These are phyloP conservation scores for Cyaniris semiargus DNA, from an alignment of 2,888 invertebrate species.

Conservation along the genomic window DNA sequence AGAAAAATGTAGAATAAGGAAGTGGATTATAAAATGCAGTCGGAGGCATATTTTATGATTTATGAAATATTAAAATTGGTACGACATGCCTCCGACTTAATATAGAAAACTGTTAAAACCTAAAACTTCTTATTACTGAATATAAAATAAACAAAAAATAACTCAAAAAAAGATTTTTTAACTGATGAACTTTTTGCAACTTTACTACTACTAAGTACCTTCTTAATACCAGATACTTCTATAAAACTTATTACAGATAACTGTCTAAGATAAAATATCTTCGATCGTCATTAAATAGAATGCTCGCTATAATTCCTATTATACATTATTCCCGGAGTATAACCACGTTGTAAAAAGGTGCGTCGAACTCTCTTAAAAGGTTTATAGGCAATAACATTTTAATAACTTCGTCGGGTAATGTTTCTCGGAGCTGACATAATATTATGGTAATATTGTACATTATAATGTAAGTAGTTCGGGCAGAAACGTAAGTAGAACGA, in stretches of 20 bases:
- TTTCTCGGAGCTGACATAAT: conserved; percentile 5
- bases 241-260: background rate
- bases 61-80: no score
- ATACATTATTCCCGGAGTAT: conserved; percentile 23
- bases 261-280: background rate
- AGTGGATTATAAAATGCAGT: no score
- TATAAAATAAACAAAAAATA: no score
- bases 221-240: background rate
- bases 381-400: conserved; percentile 29
- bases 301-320: background rate
- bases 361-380: conserved; percentile 23
- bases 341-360: conserved; percentile 27
- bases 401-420: conserved; percentile 23
- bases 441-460: background rate
- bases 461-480: background rate
- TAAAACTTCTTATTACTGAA: no score
- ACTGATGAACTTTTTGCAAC: no score
- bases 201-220: no score
- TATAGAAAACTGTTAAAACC: no score
- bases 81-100: no score
- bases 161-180: no score
- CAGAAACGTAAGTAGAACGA: background rate
- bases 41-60: no score
- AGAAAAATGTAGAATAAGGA: no score
- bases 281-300: conserved; percentile 33